phyloP scores from a whole-genome alignment of 2,113 vertebrate species.

The Serinus canaria region DNA sequence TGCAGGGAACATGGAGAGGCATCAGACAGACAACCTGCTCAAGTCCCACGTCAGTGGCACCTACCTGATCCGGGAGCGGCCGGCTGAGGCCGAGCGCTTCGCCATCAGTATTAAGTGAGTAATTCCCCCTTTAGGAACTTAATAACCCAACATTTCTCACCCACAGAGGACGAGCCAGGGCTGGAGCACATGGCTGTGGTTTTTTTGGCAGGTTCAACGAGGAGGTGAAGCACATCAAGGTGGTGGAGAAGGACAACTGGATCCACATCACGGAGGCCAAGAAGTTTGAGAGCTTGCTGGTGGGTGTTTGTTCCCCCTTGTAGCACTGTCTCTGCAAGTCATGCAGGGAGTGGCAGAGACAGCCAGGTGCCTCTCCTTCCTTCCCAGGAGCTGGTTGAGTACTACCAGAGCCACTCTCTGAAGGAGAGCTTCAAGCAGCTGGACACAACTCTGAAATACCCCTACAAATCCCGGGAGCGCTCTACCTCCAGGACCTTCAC shows the following conservation, averaged over 20 bases:
- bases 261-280: conserved; percentile 98
- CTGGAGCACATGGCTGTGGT: rapidly evolving
- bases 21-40: conserved; percentile 94
- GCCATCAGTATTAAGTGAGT: conserved; percentile 98
- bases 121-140: not conserved
- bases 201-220: conserved; percentile 87
- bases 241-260: conserved; percentile 96
- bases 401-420: conserved; percentile 94
- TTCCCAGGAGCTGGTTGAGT: conserved; percentile 93
- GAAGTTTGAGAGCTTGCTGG: conserved; percentile 95
- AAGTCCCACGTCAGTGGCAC: conserved; percentile 92
- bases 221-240: conserved; percentile 99
- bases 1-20: conserved; percentile 94
- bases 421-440: conserved; percentile 98
- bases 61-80: conserved; percentile 94
- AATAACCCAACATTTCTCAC: rapidly evolving
- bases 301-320: conserved; percentile 49
- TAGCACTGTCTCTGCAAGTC: not conserved
- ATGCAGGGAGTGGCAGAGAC: not conserved
- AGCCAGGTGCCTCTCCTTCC: not conserved
- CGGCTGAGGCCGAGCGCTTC: conserved; percentile 92
- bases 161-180: rapidly evolving
- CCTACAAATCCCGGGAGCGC: conserved; percentile 91
- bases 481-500: conserved; percentile 80
- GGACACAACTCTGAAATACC: conserved; percentile 90